Evolutionary conservation across 2,888 invertebrate genomes (phyloP).

Genomic region (Aporophyla nigra): DNA sequence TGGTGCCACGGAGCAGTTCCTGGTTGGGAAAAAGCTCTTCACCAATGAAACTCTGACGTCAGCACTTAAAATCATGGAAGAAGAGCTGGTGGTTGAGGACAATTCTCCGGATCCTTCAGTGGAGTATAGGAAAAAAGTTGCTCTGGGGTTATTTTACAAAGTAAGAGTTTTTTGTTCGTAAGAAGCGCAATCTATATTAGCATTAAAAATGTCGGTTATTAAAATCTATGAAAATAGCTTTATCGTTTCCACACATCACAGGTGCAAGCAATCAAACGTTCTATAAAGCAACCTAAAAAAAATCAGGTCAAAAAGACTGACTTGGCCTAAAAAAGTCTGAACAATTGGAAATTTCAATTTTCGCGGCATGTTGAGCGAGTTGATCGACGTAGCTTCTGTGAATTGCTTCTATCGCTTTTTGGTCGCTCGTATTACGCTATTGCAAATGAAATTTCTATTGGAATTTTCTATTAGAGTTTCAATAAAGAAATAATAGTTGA

Average conservation of each 20-base stretch:
- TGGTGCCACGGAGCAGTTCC: conserved; percentile 85
- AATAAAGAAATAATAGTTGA: no score
- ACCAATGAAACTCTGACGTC: conserved; percentile 83
- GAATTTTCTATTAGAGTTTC: neutral
- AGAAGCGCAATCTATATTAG: neutral
- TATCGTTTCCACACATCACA: neutral
- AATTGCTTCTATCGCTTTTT: conserved; percentile 25
- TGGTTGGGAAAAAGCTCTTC: conserved; percentile 83
- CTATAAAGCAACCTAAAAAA: neutral
- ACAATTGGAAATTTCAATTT: conserved; percentile 22
- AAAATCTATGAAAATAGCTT: neutral
- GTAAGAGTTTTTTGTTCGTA: neutral
- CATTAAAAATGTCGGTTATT: neutral
- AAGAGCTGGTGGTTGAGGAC: conserved; percentile 74
- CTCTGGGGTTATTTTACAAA: conserved; percentile 28
- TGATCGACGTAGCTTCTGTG: conserved; percentile 11
- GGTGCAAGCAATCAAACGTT: no score
- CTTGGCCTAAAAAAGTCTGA: conserved; percentile 8
- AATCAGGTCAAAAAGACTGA: neutral
- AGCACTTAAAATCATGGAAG: conserved; percentile 71
- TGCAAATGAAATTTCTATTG: neutral
- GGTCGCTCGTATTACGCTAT: neutral
- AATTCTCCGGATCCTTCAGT: conserved; percentile 90
- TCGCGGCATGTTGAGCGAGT: conserved; percentile 17
- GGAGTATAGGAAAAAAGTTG: conserved; percentile 78